Evolutionary conservation across 2,888 invertebrate species (phyloP), one percentile per base, ranked within the genome.

Genomic region (Idaea dimidiata): DNA sequence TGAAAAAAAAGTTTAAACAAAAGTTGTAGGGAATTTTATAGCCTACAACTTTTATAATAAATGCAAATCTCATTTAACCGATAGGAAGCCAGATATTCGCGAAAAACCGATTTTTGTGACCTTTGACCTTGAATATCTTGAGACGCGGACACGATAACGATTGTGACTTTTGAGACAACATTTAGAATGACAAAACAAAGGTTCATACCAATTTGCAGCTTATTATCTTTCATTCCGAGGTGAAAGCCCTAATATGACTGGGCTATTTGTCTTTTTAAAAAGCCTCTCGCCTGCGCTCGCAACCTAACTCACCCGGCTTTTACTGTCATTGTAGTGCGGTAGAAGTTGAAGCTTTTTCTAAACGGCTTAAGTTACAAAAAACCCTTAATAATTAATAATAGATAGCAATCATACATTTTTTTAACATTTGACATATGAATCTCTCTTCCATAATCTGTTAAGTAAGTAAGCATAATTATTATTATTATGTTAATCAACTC

Each of bases 1-100:
- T 69, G 58, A 67, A 69, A 69, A 68, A 69, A 69, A 68, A 66
- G 62, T 64, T 69, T 58, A 62, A 62, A 67, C 67, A 66, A 70
- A 66, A 67, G 63, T 66, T 69, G 66, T 60, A 62, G 63, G 17
- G 59, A 65, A 63, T 65, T 66, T 69, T 65, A 64, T 67, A 67
- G 62, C 63, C 66, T 62, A 66, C 60, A 64, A 66, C 62, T 62
- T 62, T 61, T 62, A 66, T 59, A 62, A 67, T 67, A 59, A 57
- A 59, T 65, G 60, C 63, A 60, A 63, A 63, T 63, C 57, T 57
- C 63, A 64, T 61, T 61, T 59, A 64, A 61, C 59, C 64, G 56
- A 63, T 66, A 66, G 66, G 63, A 66, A 66, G 61, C 61, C 59
- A 66, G 66, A 62, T 62, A 61, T 63, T 62, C 59, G 61, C 62